phyloP scores from a whole-genome alignment of 1,140 invertebrate species.

The Cardiocondyla obscurior region DNA sequence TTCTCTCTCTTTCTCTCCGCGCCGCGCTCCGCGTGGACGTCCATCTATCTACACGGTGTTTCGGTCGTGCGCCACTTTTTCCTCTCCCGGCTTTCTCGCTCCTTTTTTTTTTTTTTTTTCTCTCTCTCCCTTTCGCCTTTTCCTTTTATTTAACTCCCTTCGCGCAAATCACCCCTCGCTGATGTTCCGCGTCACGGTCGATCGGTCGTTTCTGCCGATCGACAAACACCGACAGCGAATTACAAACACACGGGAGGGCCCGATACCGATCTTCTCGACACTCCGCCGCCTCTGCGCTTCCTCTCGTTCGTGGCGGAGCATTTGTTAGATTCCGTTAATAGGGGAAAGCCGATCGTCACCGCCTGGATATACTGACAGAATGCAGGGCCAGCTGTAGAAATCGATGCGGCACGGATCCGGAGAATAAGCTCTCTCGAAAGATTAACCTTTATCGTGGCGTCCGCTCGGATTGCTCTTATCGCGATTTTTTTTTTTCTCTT shows the following conservation, averaged over 20 bases:
- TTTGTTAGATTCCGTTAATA: slow-evolving; percentile 30
- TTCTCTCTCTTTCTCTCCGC: slow-evolving; percentile 44
- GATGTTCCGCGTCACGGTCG: background rate
- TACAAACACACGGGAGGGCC: slow-evolving; percentile 12
- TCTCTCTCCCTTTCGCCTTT: background rate
- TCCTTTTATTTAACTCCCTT: background rate
- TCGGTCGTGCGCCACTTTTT: slow-evolving; percentile 63
- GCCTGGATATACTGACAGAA: background rate
- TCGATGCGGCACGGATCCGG: background rate
- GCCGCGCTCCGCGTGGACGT: slow-evolving; percentile 65
- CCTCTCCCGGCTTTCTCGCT: slow-evolving; percentile 51
- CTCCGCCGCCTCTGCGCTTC: background rate
- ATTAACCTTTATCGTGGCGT: background rate
- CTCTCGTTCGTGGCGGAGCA: background rate
- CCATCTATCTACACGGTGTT: slow-evolving; percentile 64
- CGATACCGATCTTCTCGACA: slow-evolving; percentile 14
- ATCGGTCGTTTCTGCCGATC: slow-evolving; percentile 39
- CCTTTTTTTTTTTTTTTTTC: slow-evolving; percentile 36
- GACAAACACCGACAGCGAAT: slow-evolving; percentile 51
- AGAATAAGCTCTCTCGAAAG: background rate
- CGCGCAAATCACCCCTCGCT: background rate
- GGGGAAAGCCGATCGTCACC: slow-evolving; percentile 1
- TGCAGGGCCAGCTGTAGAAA: background rate
- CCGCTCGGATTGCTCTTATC: background rate
- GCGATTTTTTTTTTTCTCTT: background rate